A percentile compares a stretch with the other conserved stretches of the same genome.
Evolutionary conservation across 2,888 invertebrate genomes (phyloP).

Genomic region (Branchipolynoe longqiensis): DNA sequence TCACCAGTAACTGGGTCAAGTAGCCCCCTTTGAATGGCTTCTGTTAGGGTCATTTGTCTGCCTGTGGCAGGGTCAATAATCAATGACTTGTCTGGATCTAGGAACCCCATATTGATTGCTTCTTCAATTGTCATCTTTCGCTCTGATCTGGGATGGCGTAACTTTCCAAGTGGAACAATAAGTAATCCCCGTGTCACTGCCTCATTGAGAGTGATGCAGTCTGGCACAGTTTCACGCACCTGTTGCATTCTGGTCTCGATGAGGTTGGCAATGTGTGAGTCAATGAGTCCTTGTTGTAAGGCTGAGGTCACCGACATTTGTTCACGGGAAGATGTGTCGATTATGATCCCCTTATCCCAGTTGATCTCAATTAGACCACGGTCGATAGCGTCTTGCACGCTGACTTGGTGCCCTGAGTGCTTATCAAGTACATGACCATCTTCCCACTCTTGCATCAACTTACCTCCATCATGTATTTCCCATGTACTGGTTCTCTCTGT

Average conservation of each 20-base stretch:
- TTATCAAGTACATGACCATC: slow-evolving; percentile 72
- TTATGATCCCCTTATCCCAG: slow-evolving; percentile 81
- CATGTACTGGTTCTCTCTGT: background rate
- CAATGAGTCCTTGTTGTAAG: slow-evolving; percentile 93
- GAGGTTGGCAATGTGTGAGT: slow-evolving; percentile 84
- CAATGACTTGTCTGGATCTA: slow-evolving; percentile 68
- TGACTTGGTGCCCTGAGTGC: slow-evolving; percentile 84
- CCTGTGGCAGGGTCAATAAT: slow-evolving; percentile 86
- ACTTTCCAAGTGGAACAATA: slow-evolving; percentile 67
- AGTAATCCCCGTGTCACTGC: slow-evolving; percentile 68
- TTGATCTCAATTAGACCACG: slow-evolving; percentile 88
- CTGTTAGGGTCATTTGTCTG: slow-evolving; percentile 89
- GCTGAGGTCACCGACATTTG: slow-evolving; percentile 94
- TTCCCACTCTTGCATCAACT: slow-evolving; percentile 39
- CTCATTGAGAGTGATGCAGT: slow-evolving; percentile 67
- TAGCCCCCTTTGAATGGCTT: slow-evolving; percentile 94
- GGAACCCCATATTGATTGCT: slow-evolving; percentile 83
- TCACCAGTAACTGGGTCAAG: slow-evolving; percentile 92
- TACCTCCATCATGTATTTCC: background rate
- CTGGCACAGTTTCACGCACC: slow-evolving; percentile 11
- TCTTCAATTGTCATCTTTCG: slow-evolving; percentile 89
- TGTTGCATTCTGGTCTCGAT: slow-evolving; percentile 63
- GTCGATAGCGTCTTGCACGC: slow-evolving; percentile 91
- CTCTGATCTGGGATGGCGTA: slow-evolving; percentile 66
- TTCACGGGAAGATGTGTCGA: slow-evolving; percentile 85